Conservation (phyloP, 2,888 invertebrate species). For the Lottia scabra region DNA sequence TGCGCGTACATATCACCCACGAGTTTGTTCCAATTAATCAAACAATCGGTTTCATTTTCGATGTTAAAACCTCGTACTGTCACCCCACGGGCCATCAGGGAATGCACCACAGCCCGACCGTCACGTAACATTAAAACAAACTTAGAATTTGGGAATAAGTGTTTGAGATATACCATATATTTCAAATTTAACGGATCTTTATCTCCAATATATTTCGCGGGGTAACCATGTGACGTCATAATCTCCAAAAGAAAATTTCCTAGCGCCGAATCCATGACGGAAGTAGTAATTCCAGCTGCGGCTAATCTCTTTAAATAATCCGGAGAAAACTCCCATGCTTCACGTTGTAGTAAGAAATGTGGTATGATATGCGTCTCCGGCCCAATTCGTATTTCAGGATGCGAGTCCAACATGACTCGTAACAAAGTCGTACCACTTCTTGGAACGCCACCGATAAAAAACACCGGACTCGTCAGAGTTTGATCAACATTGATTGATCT, state of each 20-base stretch:
- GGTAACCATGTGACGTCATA: constrained; percentile 80
- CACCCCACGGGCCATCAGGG: constrained; percentile 93
- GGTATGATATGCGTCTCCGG: constrained; percentile 97
- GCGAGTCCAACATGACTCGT: constrained; percentile 98
- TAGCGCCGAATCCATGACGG: constrained; percentile 94
- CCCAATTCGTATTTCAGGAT: constrained; percentile 95
- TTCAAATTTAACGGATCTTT: constrained; percentile 98
- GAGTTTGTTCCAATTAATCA: constrained; percentile 96
- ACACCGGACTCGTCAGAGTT: constrained; percentile 74
- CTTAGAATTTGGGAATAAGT: constrained; percentile 96
- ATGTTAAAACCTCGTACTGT: constrained; percentile 95
- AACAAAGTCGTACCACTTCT: constrained; percentile 97
- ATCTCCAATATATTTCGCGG: constrained; percentile 95
- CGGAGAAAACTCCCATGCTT: constrained; percentile 92
- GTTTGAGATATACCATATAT: constrained; percentile 93
- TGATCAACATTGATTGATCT: too few species aligned
- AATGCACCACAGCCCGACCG: constrained; percentile 97
- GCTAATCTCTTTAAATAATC: constrained; percentile 52
- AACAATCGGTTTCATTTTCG: constrained; percentile 88
- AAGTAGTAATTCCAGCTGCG: constrained; percentile 79
- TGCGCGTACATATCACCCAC: constrained; percentile 85
- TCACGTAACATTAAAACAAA: constrained; percentile 98
- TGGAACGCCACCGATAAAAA: constrained; percentile 89
- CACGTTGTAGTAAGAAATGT: constrained; percentile 92
- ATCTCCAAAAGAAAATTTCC: constrained; percentile 97